Conservation (phyloP, 2,797 vertebrate genomes). For the Garrulus glandarius region DNA sequence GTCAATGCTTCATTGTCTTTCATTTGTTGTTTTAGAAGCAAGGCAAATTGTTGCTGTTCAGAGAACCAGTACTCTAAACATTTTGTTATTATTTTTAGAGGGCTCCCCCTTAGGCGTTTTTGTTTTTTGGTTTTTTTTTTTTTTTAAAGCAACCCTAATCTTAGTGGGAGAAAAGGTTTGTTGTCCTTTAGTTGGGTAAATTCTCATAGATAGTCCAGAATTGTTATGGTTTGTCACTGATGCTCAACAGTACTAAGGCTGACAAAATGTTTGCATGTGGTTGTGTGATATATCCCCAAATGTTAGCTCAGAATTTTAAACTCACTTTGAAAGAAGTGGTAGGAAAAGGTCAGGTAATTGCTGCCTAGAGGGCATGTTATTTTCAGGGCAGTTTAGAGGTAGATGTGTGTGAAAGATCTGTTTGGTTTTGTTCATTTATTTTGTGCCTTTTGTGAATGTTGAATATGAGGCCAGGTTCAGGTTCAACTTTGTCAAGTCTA, state of each 20-base stretch:
- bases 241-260: neutral
- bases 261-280: neutral
- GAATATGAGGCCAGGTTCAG: neutral
- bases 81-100: neutral
- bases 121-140: neutral
- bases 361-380: neutral
- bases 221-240: neutral
- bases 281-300: neutral
- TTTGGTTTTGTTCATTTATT: neutral
- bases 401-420: neutral
- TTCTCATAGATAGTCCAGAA: neutral
- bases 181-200: neutral
- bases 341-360: neutral
- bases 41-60: neutral
- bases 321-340: neutral
- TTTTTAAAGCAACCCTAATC: neutral
- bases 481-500: neutral
- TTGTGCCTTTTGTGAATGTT: neutral
- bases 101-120: fast-evolving
- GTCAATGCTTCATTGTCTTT: neutral
- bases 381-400: neutral
- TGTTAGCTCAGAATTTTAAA: neutral
- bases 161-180: neutral
- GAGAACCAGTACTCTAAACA: neutral
- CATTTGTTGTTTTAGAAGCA: neutral